These are phyloP conservation scores for Saiga tatarica DNA, from an alignment of 2,113 vertebrate species.

Conservation along the genomic window DNA sequence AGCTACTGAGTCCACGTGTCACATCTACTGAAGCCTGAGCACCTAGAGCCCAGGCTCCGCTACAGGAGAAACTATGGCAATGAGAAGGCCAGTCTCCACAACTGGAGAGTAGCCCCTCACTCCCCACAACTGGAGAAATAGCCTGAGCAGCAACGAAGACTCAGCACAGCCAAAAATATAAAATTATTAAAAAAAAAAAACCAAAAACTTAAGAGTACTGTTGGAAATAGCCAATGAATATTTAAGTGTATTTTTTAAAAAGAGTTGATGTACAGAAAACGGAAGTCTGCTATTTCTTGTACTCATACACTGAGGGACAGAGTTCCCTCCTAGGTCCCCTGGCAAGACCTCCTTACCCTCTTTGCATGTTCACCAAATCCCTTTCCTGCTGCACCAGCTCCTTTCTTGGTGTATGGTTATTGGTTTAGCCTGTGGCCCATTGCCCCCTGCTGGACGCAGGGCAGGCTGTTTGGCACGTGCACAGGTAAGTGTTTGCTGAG, in stretches of 20 bases:
- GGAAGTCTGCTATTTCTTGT: neutral
- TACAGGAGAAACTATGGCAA: neutral
- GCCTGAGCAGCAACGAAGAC: neutral
- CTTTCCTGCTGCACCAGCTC: neutral
- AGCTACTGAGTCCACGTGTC: neutral
- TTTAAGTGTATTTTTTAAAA: neutral
- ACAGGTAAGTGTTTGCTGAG: constrained; percentile 18
- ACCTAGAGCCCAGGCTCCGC: neutral
- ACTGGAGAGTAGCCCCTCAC: neutral
- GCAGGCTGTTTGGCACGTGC: neutral
- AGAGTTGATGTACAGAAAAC: neutral
- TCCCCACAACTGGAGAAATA: neutral
- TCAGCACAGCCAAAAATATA: neutral
- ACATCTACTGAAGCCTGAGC: neutral
- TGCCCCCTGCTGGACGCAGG: constrained; percentile 6
- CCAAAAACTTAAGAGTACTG: neutral
- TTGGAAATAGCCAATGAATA: neutral
- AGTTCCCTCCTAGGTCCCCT: neutral
- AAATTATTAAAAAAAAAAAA: neutral
- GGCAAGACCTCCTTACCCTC: neutral
- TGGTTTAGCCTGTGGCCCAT: neutral
- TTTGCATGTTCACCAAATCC: neutral
- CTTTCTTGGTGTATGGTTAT: neutral
- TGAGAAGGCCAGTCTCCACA: neutral
- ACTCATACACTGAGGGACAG: neutral